A percentile compares a stretch with the other conserved stretches of the same genome.
phyloP scores from a whole-genome alignment of 2,797 vertebrate genomes.

The Enteromius treurensis region DNA sequence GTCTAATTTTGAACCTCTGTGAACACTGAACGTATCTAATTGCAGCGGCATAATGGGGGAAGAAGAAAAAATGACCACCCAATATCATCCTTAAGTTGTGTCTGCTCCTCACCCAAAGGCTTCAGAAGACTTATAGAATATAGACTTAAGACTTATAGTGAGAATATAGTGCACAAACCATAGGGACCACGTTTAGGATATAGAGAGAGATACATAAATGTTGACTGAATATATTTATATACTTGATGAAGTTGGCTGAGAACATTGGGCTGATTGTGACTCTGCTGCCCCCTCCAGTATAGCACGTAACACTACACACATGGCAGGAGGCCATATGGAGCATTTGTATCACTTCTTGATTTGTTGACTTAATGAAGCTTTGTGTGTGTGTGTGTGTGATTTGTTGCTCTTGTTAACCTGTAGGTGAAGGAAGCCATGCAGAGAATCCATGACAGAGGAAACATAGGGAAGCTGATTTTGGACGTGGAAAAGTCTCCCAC shows the following conservation, averaged over 20 bases:
- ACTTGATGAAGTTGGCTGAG: neutral
- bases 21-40: neutral
- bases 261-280: conserved; percentile 3
- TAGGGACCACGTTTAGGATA: neutral
- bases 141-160: no score
- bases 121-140: neutral
- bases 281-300: conserved; percentile 58
- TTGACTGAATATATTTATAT: neutral
- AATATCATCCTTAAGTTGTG: neutral
- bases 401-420: conserved; percentile 22
- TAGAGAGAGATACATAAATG: no score
- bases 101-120: neutral
- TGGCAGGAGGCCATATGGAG: neutral
- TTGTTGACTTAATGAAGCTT: neutral
- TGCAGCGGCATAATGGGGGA: neutral
- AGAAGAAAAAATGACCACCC: neutral
- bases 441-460: conserved; percentile 97
- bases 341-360: neutral
- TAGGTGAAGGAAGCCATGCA: conserved; percentile 99
- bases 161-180: neutral
- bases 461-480: conserved; percentile 97
- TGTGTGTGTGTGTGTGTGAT: neutral
- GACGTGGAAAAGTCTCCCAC: conserved; percentile 97
- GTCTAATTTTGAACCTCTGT: neutral
- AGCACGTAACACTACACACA: conserved; percentile 36